Conservation (phyloP, 2,888 invertebrate species). For the Spodoptera exigua region DNA sequence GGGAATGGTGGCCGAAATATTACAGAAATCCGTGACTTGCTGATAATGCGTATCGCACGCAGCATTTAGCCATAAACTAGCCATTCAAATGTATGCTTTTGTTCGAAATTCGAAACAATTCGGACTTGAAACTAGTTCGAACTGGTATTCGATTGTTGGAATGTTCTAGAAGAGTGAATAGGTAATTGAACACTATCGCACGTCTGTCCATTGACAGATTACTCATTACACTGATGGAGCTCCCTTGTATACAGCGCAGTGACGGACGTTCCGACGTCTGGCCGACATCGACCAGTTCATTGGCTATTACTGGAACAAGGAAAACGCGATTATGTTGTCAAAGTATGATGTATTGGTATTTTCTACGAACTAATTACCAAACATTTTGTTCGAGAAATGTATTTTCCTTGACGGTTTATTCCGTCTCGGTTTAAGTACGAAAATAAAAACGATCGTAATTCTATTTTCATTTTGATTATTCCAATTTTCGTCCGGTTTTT, state of each 20-base stretch:
- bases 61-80: conserved; percentile 5
- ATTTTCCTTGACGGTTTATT: too few species aligned
- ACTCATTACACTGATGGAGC: conserved; percentile 41
- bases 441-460: too few species aligned
- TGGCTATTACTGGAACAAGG: conserved; percentile 6
- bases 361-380: too few species aligned
- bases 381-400: too few species aligned
- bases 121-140: not conserved
- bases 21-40: conserved; percentile 10
- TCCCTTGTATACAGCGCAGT: conserved; percentile 12
- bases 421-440: too few species aligned
- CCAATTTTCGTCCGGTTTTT: too few species aligned
- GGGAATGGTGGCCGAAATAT: conserved; percentile 28
- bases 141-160: conserved; percentile 12
- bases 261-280: conserved; percentile 4
- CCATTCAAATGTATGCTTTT: conserved; percentile 15
- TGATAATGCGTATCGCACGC: conserved; percentile 23
- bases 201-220: conserved; percentile 38
- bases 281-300: conserved; percentile 11
- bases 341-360: too few species aligned
- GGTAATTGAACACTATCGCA: conserved; percentile 10
- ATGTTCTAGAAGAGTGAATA: conserved; percentile 9
- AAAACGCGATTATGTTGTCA: not conserved
- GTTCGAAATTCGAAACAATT: conserved; percentile 4
- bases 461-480: too few species aligned